These are phyloP conservation scores for Fragum sueziense DNA, from an alignment of 2,888 invertebrate genomes.

Conservation along the genomic window DNA sequence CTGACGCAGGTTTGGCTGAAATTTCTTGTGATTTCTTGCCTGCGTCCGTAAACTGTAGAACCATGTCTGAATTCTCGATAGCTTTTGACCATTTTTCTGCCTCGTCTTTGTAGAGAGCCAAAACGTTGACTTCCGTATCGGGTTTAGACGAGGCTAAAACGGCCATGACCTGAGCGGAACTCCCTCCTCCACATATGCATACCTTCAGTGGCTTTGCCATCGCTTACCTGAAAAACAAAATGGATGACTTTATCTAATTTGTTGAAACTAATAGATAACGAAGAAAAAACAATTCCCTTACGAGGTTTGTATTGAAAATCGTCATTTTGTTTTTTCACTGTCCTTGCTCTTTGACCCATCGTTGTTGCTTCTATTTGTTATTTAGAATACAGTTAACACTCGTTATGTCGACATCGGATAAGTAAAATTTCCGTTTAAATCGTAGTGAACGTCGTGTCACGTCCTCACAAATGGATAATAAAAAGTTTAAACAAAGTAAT, in stretches of 20 bases:
- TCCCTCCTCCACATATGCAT: constrained; percentile 74
- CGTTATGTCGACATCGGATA: no score
- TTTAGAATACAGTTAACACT: no score
- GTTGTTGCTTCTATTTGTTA: no score
- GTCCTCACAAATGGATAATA: no score
- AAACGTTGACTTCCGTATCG: constrained; percentile 67
- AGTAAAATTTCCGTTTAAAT: no score
- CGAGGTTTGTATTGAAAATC: no score
- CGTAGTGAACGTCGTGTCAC: no score
- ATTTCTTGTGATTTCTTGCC: constrained; percentile 52
- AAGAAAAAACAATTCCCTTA: no score
- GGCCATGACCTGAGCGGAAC: constrained; percentile 73
- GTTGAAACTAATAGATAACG: neutral
- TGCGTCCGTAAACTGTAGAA: constrained; percentile 49
- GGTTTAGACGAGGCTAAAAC: constrained; percentile 67
- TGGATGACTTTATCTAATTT: neutral
- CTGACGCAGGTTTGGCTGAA: constrained; percentile 60
- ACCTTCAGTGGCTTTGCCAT: constrained; percentile 59
- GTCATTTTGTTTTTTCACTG: no score
- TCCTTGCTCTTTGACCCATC: no score
- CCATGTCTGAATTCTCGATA: constrained; percentile 57
- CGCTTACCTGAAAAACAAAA: constrained; percentile 19
- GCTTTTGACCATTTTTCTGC: constrained; percentile 68
- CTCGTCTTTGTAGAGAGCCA: constrained; percentile 71
- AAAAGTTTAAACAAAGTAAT: no score